These are phyloP conservation scores for Atherinosoma microstoma DNA, from an alignment of 2,797 vertebrate genomes.

Conservation along the genomic window DNA sequence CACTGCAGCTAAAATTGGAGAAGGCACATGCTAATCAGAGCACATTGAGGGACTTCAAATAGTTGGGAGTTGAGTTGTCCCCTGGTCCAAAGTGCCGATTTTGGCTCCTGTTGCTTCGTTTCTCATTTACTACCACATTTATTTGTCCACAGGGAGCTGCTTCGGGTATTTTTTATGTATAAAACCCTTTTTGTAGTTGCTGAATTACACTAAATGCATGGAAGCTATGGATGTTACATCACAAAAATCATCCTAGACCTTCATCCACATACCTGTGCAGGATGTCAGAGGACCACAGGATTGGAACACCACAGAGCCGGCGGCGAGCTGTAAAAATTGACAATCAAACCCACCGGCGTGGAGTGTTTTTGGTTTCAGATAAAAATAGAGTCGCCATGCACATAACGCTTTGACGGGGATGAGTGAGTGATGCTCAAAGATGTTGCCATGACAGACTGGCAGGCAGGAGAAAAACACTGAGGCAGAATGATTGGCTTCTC, in stretches of 20 bases:
- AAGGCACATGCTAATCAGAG: conserved; percentile 56
- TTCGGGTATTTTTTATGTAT: conserved; percentile 12
- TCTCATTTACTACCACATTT: neutral
- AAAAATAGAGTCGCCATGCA: conserved; percentile 66
- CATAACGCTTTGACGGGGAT: conserved; percentile 60
- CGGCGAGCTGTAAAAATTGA: conserved; percentile 36
- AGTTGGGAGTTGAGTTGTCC: neutral
- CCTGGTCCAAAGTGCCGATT: conserved; percentile 1
- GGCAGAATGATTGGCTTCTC: conserved; percentile 79
- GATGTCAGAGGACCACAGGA: conserved; percentile 41
- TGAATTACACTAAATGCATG: neutral
- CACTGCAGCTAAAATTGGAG: conserved; percentile 44
- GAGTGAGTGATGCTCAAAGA: conserved; percentile 78
- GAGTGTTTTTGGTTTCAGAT: conserved; percentile 60
- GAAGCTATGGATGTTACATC: neutral
- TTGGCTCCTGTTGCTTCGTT: neutral
- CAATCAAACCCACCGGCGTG: conserved; percentile 49
- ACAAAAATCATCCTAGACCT: neutral
- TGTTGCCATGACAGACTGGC: conserved; percentile 72
- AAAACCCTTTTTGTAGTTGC: neutral
- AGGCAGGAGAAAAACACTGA: conserved; percentile 73
- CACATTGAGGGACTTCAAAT: conserved; percentile 45
- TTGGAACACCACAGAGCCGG: conserved; percentile 13
- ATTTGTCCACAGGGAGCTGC: neutral
- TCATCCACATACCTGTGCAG: conserved; percentile 10